phyloP scores from a whole-genome alignment of 2,797 vertebrate genomes.

The Catharus ustulatus region DNA sequence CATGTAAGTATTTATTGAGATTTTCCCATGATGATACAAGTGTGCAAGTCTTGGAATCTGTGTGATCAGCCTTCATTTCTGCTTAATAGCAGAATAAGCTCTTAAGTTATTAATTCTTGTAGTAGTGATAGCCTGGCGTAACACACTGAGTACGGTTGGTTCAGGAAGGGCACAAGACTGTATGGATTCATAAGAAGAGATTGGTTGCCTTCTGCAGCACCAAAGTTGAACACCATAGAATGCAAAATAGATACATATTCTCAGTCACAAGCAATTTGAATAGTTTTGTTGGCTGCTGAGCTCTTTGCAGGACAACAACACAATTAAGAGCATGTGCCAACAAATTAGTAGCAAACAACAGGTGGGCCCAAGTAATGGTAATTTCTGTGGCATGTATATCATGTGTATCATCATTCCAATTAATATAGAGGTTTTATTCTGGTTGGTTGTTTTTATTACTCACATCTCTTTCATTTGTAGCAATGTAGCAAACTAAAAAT shows the following conservation, averaged over 20 bases:
- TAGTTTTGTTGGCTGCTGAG: not conserved
- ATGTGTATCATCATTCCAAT: not conserved
- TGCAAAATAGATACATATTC: not conserved
- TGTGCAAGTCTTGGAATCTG: not conserved
- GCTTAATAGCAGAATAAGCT: not conserved
- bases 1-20: constrained; percentile 85
- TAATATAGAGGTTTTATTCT: not conserved
- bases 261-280: not conserved
- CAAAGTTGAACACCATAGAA: not conserved
- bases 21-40: not conserved
- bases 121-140: not conserved
- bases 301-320: not conserved
- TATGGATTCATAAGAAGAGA: not conserved
- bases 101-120: not conserved
- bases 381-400: not conserved
- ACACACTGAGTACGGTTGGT: not conserved
- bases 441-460: not conserved
- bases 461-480: not conserved
- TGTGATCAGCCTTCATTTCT: not conserved
- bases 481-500: not conserved
- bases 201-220: not conserved
- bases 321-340: not conserved
- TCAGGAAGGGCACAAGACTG: not conserved
- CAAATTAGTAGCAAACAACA: not conserved
- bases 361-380: not conserved